phyloP scores from a whole-genome alignment of 1,140 invertebrate species.

The Berghia stephanieae region DNA sequence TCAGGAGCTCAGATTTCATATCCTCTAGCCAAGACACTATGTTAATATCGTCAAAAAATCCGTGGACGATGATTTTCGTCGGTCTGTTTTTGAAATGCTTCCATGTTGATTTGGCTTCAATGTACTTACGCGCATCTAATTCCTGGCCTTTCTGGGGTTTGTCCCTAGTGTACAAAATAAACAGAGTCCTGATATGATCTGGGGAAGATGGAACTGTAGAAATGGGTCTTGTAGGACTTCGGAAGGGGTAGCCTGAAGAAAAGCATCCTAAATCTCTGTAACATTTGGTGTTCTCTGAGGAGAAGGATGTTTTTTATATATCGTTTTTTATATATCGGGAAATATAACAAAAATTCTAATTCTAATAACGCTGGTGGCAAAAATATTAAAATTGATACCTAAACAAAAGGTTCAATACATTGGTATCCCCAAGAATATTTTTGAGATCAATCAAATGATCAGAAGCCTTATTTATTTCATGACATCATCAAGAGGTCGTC shows the following conservation, averaged over 20 bases:
- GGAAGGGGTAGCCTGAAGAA: constrained; percentile 88
- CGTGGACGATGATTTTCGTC: constrained; percentile 88
- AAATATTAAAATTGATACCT: no score
- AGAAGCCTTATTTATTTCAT: no score
- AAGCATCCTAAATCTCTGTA: constrained; percentile 94
- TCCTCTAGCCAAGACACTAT: constrained; percentile 80
- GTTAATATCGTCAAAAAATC: constrained; percentile 89
- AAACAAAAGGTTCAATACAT: no score
- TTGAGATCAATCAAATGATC: no score
- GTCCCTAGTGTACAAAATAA: constrained; percentile 68
- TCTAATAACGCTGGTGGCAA: no score
- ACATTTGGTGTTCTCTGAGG: no score
- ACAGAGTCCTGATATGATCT: constrained; percentile 79
- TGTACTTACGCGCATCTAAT: constrained; percentile 62
- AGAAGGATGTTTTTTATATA: no score
- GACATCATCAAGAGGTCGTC: no score
- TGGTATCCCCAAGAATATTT: no score
- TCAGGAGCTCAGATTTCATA: constrained; percentile 44
- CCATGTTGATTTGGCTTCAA: constrained; percentile 60
- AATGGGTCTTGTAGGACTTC: constrained; percentile 74
- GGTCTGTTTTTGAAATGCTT: constrained; percentile 40
- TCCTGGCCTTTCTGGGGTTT: constrained; percentile 38
- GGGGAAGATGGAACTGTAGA: constrained; percentile 88
- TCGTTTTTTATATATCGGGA: no score
- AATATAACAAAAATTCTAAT: no score